Evolutionary conservation across 2,888 invertebrate genomes (phyloP), one percentile per base, ranked within the genome.

Genomic region (Ochlodes sylvanus): DNA sequence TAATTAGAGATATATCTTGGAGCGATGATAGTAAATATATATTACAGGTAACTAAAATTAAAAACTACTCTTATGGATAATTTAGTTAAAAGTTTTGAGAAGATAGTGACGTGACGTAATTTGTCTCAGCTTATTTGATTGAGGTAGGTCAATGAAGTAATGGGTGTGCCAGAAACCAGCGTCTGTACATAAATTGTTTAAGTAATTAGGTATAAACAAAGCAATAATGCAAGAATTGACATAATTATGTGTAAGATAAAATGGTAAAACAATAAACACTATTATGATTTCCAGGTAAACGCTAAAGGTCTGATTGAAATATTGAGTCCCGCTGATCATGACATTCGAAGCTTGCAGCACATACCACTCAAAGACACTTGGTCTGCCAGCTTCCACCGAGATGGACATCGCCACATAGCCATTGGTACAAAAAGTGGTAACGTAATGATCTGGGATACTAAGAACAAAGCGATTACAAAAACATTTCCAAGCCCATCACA

Each of bases 21-120:
- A 93, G 94, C 75, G 92, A 93, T 72, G 93, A 93, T 77, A 89
- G 92, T 73, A 93, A 93, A 87, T 93, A 94, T 72, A 77, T 94
- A 61, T 81, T 93, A 73, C 92, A 93, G 89, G 94, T 93, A 83
- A 19, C 32, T 56, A 5, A 12, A 38, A 0, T 41, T 52, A 38
- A 0, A 12, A 15, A 27, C 44, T n/a, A 9, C 55, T 21, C n/a
- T 12, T 12, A n/a, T n/a, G n/a, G n/a, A n/a, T n/a, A n/a, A n/a
- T n/a, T n/a, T n/a, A n/a, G n/a, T n/a, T n/a, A n/a, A n/a, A n/a
- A n/a, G n/a, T n/a, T n/a, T n/a, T n/a, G n/a, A n/a, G n/a, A n/a
- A n/a, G n/a, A n/a, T n/a, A n/a, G 21, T 27, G 3, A 12, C 27
- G n/a, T 58, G 58, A 58, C 58, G 27, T 58, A 21, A 57, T 38